Conservation (phyloP, 2,797 vertebrate genomes). For the Rallus crepitans region DNA sequence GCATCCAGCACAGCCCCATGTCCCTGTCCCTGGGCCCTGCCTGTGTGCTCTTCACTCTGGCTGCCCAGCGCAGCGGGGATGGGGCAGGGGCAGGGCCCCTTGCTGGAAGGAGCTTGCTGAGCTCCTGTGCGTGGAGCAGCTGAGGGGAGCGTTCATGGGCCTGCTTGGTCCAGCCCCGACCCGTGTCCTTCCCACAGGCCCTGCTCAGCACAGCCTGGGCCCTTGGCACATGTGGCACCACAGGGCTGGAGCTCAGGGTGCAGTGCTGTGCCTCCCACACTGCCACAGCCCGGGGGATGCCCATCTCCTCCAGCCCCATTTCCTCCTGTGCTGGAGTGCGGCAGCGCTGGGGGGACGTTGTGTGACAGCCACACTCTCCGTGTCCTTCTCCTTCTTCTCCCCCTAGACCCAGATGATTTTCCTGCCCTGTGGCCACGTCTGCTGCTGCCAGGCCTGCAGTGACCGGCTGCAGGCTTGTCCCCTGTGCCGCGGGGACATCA, state of each 20-base stretch:
- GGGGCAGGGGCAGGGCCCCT: not conserved
- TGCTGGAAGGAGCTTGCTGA: not conserved
- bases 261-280: fast-evolving
- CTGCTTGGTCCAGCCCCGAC: not conserved
- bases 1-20: fast-evolving
- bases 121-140: not conserved
- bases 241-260: fast-evolving
- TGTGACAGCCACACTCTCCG: fast-evolving
- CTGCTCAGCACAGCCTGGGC: not conserved
- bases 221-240: fast-evolving
- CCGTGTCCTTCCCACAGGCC: not conserved
- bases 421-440: constrained; percentile 93
- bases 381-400: not conserved
- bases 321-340: fast-evolving
- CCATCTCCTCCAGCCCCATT: not conserved
- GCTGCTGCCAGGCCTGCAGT: constrained; percentile 91
- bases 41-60: not conserved
- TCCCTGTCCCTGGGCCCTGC: not conserved
- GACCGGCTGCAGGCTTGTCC: constrained; percentile 86
- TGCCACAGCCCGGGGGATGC: not conserved
- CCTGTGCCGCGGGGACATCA: constrained; percentile 86
- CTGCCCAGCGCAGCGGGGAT: fast-evolving
- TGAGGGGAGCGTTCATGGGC: fast-evolving
- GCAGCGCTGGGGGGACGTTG: not conserved
- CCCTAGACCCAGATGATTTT: constrained; percentile 90